A percentile compares a stretch with the other conserved stretches of the same genome.
Evolutionary conservation across 30 jellyfish, hydroid and myxozoan genomes (phyloP).

Genomic region (Hydractinia echinata): DNA sequence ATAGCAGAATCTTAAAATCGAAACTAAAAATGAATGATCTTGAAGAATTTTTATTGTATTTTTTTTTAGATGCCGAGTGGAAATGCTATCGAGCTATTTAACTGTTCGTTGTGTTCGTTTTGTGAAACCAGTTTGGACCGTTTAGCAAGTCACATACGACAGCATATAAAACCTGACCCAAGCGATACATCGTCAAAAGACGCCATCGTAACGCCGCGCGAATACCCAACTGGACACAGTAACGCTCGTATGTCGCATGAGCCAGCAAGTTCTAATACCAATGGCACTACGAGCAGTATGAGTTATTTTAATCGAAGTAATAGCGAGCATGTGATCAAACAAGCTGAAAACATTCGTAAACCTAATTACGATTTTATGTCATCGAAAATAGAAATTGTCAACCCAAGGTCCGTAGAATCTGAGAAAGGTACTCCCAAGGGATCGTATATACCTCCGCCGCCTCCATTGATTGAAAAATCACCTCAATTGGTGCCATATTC

Average conservation of each 20-base stretch:
- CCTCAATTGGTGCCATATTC: slow-evolving; percentile 1
- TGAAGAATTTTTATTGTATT: not conserved
- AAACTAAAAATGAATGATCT: too few relatives aligned
- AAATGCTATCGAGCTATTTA: slow-evolving; percentile 41
- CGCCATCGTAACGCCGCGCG: not conserved
- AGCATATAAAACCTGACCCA: slow-evolving; percentile 75
- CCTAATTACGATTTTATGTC: not conserved
- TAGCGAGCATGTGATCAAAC: not conserved
- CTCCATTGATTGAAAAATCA: slow-evolving; percentile 11
- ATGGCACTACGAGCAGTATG: not conserved
- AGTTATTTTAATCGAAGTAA: not conserved
- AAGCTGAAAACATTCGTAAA: not conserved
- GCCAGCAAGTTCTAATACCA: not conserved
- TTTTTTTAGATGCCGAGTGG: not conserved
- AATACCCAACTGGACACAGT: not conserved
- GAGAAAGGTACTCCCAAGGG: not conserved
- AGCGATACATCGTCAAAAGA: slow-evolving; percentile 1
- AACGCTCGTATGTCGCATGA: not conserved
- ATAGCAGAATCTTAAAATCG: too few relatives aligned
- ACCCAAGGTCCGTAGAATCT: slow-evolving; percentile 28
- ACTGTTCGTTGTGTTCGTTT: slow-evolving; percentile 75
- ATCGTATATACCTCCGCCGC: slow-evolving; percentile 8
- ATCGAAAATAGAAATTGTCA: slow-evolving; percentile 35
- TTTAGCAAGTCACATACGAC: slow-evolving; percentile 63
- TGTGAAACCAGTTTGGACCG: slow-evolving; percentile 76